Base-by-base conservation (phyloP, 1,140 invertebrate genomes). In the Papilio xuthus region DNA sequence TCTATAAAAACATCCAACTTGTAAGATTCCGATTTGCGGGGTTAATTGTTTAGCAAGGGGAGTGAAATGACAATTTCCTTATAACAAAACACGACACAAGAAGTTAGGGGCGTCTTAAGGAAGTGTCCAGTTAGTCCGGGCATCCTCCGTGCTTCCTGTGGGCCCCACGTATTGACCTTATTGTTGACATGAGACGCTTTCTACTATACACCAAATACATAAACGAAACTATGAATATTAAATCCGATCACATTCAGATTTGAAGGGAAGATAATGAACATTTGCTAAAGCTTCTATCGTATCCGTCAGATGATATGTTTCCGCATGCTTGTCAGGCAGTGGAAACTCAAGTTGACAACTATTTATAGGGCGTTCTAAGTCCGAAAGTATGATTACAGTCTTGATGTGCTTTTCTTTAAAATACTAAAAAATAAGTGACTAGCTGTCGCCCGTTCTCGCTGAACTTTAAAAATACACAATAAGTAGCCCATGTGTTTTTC, bases 61-160 rank as follows among this genome's bases (percentile, higher is more conserved):
- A 28, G 12, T 67, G 3, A 67, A 67, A 67, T 67, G 60, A 67
- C 60, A 32, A 67, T 28, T 28, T 67, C 60, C 60, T 28, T 15
- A 23, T 67, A 67, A 32, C 26, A 67, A 67, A 28, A 67, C 20
- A 47, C 13, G 32, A 67, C 26, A 0, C 26, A 67, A 67, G 60
- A 28, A 67, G 60, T 67, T 67, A 23, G 60, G 60, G 60, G n/a
- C 50, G 13, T 32, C 12, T 26, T 67, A 67, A 67, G 60, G 60
- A 67, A 67, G 60, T 67, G 60, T 67, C 60, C 60, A 67, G 60
- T 67, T 67, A 67, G 23, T 23, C 13, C 60, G 60, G 12, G 60
- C 60, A 67, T 67, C 23, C 60, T 67, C 60, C 60, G 60, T 67
- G 13, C 26, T 67, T 67, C 60, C 60, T 67, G 60, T 28, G 60